Conservation (phyloP, 1,140 invertebrate species). For the Cataglyphis hispanica region DNA sequence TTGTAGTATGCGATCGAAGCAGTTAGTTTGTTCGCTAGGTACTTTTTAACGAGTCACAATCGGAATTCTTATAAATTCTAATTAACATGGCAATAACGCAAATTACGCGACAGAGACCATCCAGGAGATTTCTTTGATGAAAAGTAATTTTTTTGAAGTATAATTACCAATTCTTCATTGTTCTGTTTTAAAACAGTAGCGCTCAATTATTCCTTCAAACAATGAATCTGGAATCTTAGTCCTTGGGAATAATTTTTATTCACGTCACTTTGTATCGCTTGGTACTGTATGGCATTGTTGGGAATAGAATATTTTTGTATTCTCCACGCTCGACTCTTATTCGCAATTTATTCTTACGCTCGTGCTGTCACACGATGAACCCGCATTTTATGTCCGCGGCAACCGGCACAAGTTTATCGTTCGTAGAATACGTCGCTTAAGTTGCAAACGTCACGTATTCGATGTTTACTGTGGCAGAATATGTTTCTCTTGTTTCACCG, state of each 20-base stretch:
- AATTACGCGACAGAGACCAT: not conserved
- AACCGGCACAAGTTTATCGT: conserved; percentile 59
- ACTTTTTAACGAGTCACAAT: not conserved
- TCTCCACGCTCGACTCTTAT: conserved; percentile 43
- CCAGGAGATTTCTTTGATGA: not conserved
- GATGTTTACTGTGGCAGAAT: conserved; percentile 42
- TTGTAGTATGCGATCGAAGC: not conserved
- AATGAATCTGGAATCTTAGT: conserved; percentile 12
- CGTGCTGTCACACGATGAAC: conserved; percentile 53
- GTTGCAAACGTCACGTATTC: conserved; percentile 47
- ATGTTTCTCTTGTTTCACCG: conserved; percentile 30
- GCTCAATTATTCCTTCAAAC: not conserved
- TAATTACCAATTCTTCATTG: too few relatives aligned
- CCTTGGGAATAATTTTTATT: not conserved
- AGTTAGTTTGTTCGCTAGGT: not conserved
- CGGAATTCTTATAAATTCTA: conserved; percentile 5
- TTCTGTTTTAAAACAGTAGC: not conserved
- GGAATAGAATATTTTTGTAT: conserved; percentile 50
- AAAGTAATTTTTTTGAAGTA: not conserved
- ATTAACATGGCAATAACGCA: not conserved
- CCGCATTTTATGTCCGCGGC: conserved; percentile 54
- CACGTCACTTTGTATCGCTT: not conserved
- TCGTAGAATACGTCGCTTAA: conserved; percentile 48
- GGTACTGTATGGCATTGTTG: not conserved
- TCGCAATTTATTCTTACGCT: conserved; percentile 55